A percentile compares a stretch with the other conserved stretches of the same genome.
Evolutionary conservation across 2,888 invertebrate genomes (phyloP).

Genomic region (Nephrotoma appendiculata): DNA sequence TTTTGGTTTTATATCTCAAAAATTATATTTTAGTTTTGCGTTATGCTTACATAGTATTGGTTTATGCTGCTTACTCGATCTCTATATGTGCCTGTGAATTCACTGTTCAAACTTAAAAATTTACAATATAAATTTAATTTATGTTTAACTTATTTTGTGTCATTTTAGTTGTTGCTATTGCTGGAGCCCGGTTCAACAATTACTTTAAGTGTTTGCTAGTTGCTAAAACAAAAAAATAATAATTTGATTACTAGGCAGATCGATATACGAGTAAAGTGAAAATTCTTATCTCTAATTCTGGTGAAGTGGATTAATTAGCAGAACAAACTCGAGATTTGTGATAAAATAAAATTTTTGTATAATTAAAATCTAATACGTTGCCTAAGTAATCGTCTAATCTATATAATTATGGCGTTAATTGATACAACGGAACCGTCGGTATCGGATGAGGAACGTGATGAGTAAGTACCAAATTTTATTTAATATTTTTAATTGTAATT

Average conservation of each 20-base stretch:
- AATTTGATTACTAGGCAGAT: neutral
- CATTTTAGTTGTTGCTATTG: neutral
- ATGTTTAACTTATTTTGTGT: too few species aligned
- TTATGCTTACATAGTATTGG: neutral
- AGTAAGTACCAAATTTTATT: slow-evolving; percentile 38
- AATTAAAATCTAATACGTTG: neutral
- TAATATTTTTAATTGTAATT: neutral
- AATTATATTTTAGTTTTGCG: neutral
- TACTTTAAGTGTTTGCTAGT: neutral
- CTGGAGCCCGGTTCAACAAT: neutral
- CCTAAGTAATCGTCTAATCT: neutral
- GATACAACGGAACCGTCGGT: slow-evolving; percentile 29
- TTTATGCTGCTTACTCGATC: neutral
- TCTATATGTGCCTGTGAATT: neutral
- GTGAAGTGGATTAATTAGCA: neutral
- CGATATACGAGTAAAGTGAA: neutral
- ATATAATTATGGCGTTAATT: neutral
- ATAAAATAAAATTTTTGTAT: neutral
- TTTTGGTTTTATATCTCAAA: neutral
- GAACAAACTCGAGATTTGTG: neutral
- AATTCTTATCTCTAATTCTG: neutral
- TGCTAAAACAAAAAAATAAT: neutral
- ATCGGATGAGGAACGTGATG: slow-evolving; percentile 53
- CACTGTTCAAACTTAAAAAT: neutral
- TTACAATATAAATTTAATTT: neutral